A percentile compares a stretch with the other conserved stretches of the same genome.
Conservation (phyloP, 2,113 vertebrate species). For the Leiothrix lutea region DNA sequence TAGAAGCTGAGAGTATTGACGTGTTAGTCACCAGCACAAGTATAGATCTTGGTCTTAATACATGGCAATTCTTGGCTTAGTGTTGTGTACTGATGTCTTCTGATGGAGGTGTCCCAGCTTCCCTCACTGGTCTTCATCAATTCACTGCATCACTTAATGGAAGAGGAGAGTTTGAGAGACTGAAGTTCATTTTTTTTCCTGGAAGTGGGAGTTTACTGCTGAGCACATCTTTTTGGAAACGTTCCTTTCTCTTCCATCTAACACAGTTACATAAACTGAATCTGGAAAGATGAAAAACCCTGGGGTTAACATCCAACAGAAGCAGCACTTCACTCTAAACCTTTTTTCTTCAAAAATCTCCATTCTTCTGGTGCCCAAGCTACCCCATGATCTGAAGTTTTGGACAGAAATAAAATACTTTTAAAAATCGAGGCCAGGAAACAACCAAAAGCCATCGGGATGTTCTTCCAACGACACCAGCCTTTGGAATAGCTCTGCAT, state of each 20-base stretch:
- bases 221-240: slow-evolving; percentile 74
- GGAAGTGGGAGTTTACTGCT: slow-evolving; percentile 80
- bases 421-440: not conserved
- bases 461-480: not conserved
- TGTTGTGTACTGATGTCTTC: slow-evolving; percentile 25
- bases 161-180: slow-evolving; percentile 75
- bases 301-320: slow-evolving; percentile 10
- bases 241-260: slow-evolving; percentile 75
- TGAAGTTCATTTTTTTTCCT: slow-evolving; percentile 80
- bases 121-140: slow-evolving; percentile 69
- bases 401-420: not conserved
- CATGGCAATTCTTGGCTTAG: slow-evolving; percentile 69
- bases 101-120: slow-evolving; percentile 56
- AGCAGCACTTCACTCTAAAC: not conserved
- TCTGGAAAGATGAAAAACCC: slow-evolving; percentile 73
- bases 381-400: not conserved
- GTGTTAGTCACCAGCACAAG: slow-evolving; percentile 68
- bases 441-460: not conserved
- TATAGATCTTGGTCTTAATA: slow-evolving; percentile 58
- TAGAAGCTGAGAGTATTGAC: slow-evolving; percentile 68
- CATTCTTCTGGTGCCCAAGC: not conserved
- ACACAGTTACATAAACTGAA: slow-evolving; percentile 94
- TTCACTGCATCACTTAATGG: slow-evolving; percentile 70
- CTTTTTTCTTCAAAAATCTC: not conserved
- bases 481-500: not conserved